phyloP scores from a whole-genome alignment of 2,113 vertebrate species.

The Melanerpes aurifrons region DNA sequence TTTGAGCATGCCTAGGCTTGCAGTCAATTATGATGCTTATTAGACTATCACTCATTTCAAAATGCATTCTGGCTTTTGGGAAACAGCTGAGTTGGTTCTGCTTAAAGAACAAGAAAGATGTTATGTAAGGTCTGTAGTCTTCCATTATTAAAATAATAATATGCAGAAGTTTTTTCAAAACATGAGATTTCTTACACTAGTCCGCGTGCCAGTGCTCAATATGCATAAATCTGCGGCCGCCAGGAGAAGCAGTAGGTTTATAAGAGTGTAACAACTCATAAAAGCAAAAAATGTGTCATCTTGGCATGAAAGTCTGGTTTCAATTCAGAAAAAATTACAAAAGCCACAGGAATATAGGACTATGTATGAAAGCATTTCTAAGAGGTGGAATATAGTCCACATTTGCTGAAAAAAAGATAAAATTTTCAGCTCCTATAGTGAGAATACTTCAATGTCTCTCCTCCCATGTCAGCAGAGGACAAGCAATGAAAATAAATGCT shows the following conservation, averaged over 20 bases:
- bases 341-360: constrained; percentile 21
- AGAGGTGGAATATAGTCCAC: background rate
- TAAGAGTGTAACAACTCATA: constrained; percentile 12
- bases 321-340: constrained; percentile 34
- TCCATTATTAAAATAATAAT: constrained; percentile 5
- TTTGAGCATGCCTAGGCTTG: background rate
- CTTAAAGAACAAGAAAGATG: background rate
- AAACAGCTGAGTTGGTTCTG: background rate
- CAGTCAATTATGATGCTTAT: background rate
- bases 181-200: constrained; percentile 15
- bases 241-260: constrained; percentile 8
- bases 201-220: background rate
- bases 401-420: background rate
- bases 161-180: constrained; percentile 26
- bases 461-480: background rate
- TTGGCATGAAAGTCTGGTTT: constrained; percentile 30
- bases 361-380: background rate
- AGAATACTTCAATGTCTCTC: background rate
- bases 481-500: background rate
- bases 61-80: background rate
- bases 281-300: background rate
- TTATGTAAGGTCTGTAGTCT: background rate
- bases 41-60: background rate
- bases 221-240: background rate
- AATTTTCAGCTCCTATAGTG: background rate